Evolutionary conservation across 2,113 vertebrate species (phyloP).

Genomic region (Elaphurus davidianus): DNA sequence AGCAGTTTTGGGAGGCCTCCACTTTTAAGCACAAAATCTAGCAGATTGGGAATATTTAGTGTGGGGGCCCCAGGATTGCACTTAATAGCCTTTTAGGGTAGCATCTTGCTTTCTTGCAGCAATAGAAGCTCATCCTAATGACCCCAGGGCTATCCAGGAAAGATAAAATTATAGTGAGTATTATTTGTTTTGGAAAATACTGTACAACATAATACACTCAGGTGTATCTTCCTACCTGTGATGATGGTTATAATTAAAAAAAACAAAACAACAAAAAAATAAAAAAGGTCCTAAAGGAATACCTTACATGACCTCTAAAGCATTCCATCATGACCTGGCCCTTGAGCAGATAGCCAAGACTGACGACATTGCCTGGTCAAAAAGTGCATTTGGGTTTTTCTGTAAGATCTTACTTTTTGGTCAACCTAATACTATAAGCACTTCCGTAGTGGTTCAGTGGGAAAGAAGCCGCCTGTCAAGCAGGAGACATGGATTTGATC

Average conservation of each 20-base stretch:
- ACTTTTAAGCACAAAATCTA: background rate
- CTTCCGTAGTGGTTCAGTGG: background rate
- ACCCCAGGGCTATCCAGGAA: background rate
- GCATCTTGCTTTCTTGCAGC: background rate
- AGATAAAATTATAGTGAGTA: background rate
- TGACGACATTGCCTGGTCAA: background rate
- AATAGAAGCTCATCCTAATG: background rate
- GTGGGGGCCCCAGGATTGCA: background rate
- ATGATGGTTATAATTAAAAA: background rate
- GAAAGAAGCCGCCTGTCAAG: background rate
- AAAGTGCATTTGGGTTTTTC: background rate
- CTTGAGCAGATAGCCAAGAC: background rate
- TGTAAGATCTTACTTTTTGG: background rate
- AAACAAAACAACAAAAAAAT: background rate
- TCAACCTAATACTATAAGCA: background rate
- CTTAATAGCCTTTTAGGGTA: background rate
- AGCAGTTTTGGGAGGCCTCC: background rate
- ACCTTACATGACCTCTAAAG: background rate
- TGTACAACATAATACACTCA: too few relatives aligned
- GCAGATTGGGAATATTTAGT: background rate
- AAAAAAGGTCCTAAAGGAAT: background rate
- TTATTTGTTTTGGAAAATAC: background rate
- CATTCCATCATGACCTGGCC: background rate
- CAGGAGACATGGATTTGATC: background rate
- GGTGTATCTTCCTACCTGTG: background rate